phyloP scores from a whole-genome alignment of 2,797 vertebrate genomes.

The Pitangus sulphuratus region DNA sequence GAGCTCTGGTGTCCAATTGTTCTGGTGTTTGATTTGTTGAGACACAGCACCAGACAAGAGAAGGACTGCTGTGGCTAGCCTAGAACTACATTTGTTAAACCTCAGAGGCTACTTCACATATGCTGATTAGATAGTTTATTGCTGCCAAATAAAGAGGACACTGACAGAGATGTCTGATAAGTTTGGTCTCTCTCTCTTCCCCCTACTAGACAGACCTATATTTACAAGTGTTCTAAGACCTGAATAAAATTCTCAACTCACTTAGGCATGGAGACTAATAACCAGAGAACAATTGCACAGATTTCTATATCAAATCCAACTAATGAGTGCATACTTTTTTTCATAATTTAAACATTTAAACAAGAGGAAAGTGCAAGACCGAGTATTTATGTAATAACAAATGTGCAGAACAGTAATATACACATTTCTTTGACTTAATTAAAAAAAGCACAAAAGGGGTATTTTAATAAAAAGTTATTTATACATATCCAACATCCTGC shows the following conservation, averaged over 20 bases:
- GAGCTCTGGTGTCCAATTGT: neutral
- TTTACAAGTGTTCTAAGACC: neutral
- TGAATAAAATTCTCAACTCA: neutral
- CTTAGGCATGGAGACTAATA: neutral
- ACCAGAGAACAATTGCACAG: neutral
- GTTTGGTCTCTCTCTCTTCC: neutral
- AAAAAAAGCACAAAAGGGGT: neutral
- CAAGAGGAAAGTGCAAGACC: neutral
- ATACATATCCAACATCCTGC: neutral
- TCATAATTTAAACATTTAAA: neutral
- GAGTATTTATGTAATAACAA: neutral
- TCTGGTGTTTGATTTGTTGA: neutral
- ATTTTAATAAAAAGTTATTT: neutral
- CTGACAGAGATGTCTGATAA: neutral
- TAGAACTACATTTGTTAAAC: neutral
- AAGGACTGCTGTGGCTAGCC: neutral
- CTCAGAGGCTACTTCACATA: neutral
- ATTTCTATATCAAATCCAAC: neutral
- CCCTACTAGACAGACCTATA: neutral
- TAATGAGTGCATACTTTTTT: neutral
- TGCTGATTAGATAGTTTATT: neutral
- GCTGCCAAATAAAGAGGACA: neutral
- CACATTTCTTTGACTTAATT: neutral
- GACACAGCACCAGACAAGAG: neutral
- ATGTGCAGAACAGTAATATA: neutral